Base-by-base conservation (phyloP, 2,888 invertebrate species). In the Nasonia oneida region DNA sequence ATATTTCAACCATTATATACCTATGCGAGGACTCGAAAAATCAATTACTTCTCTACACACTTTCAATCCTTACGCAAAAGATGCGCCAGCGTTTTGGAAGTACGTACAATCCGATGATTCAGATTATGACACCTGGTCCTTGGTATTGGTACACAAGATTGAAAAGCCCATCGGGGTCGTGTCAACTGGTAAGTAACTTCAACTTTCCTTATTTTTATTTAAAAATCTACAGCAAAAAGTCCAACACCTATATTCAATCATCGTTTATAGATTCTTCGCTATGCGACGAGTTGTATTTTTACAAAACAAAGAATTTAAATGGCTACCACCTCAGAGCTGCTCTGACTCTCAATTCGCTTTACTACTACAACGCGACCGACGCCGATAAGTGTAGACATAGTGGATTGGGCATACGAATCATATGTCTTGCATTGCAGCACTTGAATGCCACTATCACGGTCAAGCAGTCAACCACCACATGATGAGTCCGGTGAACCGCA, bases 41-140 rank as follows among this genome's bases (percentile, higher is more conserved):
- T 39, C 12, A 77, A 39, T 14, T 64, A 12, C 10, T 23, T 10
- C 29, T 77, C 12, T 77, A 77, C n/a, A 37, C 77, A 37, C 77
- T 0, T 77, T 61, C 37, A 77, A 77, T n/a, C 77, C 77, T 10
- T 77, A 77, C 57, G 39, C 37, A 39, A 39, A 61, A 18, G 5
- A 8, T 1, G 61, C 77, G 5, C 77, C 77, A 14, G 10, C 1
- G 3, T 77, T 61, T 23, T 77, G 77, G 77, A 61, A 61, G 3
- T 12, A 67, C 10, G 23, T 0, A 12, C 10, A 29, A 67, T 14
- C 3, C 3, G 67, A 67, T 12, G 29, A 23, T 50, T 29, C 33
- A 53, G 8, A 8, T 1, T 3, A 1, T 4, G 23, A n/a, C 14
- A 6, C 75, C 3, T 75, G 75, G 75, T 18, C 75, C 2, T 29